Evolutionary conservation across 2,888 invertebrate species (phyloP), one percentile per base, ranked within the genome.

Genomic region (Druceiella hillmani): DNA sequence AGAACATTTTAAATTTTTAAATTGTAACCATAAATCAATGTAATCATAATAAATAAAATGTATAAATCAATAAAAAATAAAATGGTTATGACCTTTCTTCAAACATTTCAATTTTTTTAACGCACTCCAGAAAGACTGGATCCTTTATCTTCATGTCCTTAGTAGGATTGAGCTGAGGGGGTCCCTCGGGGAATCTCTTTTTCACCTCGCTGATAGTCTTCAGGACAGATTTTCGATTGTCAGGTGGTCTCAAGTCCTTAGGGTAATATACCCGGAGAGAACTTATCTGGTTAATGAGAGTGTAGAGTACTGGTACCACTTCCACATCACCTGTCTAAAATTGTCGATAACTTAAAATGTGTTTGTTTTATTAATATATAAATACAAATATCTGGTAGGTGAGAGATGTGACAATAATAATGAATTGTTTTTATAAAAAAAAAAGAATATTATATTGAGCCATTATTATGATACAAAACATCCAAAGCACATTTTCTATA

Each of bases 71-170:
- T 15, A 5, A 5, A 4, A 15, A 12, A 31, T 4, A 10, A n/a
- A 4, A n/a, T 20, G 5, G 15, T 9, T 48, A 41, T 56, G 51
- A 76, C 75, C 80, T 78, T 55, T 85, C 81, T 61, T 95, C 92
- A 50, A 92, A 78, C 38, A 78, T 69, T 57, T 89, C 83, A 47
- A 94, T 90, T 55, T 83, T 86, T 46, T 83, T 79, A 1, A 93
- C 83, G 38, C 92, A 77, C 26, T 84, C 81, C 47, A 83, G 75
- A 53, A 97, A 91, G 6, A 80, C 79, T 0, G 77, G 60, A 26
- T 94, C 91, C 40, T 83, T 83, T 38, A 99, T 98, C 55, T 88
- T 85, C 97, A 99, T 98, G 55, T 99, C 98, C 38, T 83, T 84
- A 11, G 97, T 76, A 1, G 99, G 98, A 66, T 99, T 90, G 2